Base-by-base conservation (phyloP, 2,888 invertebrate genomes). In the Graphium colonna region DNA sequence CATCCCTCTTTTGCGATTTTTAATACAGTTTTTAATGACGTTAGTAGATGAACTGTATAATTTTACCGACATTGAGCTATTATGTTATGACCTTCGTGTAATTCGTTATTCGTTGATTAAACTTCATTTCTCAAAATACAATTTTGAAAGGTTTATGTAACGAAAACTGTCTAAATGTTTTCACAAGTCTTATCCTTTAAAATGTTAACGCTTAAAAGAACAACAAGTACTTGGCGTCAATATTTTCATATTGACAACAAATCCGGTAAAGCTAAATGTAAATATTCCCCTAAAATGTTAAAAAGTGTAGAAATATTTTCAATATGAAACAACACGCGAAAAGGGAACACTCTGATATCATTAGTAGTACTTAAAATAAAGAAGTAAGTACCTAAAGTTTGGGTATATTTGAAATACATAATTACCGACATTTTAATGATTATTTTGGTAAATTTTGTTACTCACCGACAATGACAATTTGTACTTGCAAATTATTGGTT, bases 311-410 rank as follows among this genome's bases (percentile, higher is more conserved):
- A 52, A 58, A 58, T 55, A 58, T 56, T 31, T 56, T 55, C 38
- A 57, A 59, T 51, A 55, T 58, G 39, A 58, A 61, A 57, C 57
- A 59, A 51, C 56, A 59, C 56, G 59, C 56, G 52, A 56, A 60
- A 60, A 28, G 28, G 28, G 8, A 28, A 28, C 28, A 56, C 52
- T 57, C 57, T 54, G 49, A 45, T 56, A 53, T 58, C 42, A 53
- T 56, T 28, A 28, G 28, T 47, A 57, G 48, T 53, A 52, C 52
- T 57, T 50, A 49, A 57, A 38, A 41, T 41, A 41, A 31, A 28
- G 41, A 45, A 51, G 49, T 56, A 43, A 52, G n/a, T n/a, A n/a
- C n/a, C n/a, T n/a, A n/a, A n/a, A n/a, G n/a, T n/a, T n/a, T n/a
- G n/a, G n/a, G n/a, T n/a, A n/a, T n/a, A n/a, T n/a, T n/a, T n/a